Conservation (phyloP, 1,140 invertebrate genomes). For the Drosophila pseudoananassae region DNA sequence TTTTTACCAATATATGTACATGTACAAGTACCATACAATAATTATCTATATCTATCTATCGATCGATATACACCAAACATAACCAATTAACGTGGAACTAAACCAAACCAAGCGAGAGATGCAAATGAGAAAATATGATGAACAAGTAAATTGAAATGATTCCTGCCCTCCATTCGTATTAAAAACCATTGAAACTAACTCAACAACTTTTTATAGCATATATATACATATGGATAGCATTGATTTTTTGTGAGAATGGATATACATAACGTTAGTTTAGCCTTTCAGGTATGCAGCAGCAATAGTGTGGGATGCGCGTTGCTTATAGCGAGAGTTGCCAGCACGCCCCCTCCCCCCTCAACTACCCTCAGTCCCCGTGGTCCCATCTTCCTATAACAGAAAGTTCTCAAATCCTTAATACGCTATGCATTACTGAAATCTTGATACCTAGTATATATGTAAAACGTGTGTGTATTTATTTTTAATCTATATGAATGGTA, state of each 20-base stretch:
- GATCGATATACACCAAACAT: conserved; percentile 19
- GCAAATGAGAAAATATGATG: conserved; percentile 44
- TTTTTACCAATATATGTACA: conserved; percentile 79
- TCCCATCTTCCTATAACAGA: conserved; percentile 8
- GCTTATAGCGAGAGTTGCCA: conserved; percentile 57
- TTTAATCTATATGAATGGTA: conserved; percentile 80
- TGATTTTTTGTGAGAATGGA: conserved; percentile 67
- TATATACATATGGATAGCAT: conserved; percentile 65
- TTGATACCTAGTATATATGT: conserved; percentile 76
- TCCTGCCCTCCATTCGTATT: conserved; percentile 83
- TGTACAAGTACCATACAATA: conserved; percentile 59
- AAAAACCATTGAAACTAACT: conserved; percentile 81
- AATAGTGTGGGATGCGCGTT: conserved; percentile 38
- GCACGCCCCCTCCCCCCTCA: conserved; percentile 31
- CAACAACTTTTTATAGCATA: conserved; percentile 78
- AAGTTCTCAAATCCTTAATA: conserved; percentile 65
- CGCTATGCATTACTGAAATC: conserved; percentile 73
- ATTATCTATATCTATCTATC: conserved; percentile 51
- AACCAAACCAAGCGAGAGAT: conserved; percentile 57
- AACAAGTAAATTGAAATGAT: conserved; percentile 83
- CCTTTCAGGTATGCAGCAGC: conserved; percentile 39
- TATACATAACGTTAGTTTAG: conserved; percentile 58
- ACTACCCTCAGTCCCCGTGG: background rate
- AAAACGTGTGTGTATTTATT: conserved; percentile 78
- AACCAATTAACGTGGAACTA: conserved; percentile 57